Evolutionary conservation across 53 echinoderm and acorn worm genomes (phyloP), one percentile per base, ranked within the genome.

Genomic region (Henricia sp.): DNA sequence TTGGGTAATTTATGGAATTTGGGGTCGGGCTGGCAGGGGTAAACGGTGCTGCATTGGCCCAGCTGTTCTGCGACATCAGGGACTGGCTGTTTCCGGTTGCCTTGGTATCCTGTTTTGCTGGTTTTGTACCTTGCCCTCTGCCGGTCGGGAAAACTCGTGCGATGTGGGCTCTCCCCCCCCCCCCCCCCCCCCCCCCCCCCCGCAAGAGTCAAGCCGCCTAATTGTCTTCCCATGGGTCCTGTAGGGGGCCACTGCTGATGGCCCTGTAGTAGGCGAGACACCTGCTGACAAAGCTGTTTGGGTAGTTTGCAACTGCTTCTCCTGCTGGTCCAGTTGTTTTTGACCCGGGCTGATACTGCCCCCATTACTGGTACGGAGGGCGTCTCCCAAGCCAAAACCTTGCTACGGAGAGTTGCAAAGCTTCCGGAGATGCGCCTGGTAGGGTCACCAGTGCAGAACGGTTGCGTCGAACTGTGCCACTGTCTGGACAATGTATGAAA

Each of bases 81-180:
- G 73, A 2, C 32, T 36, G 52, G 36, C 33, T 33, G 36, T 8
- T 72, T 52, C 14, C 9, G 0, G 11, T 27, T 19, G 21, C 6
- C 53, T 46, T 6, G 13, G 51, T 19, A 1, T 26, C 11, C 14
- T 34, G 35, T 35, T 52, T 0, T 14, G 71, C 16, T 50, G 36
- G 53, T 16, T 36, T 37, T 52, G 16, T 6, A 52, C 16, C 35
- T 17, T 50, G 3, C 12, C 70, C 43, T 70, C 70, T 70, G 0
- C 46, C 28, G 14, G 46, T 29, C 6, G 70, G 71, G 20, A 50
- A 71, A 3, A 71, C 51, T 11, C 71, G 4, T 26, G 50, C 51
- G 17, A 71, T 51, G 50, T 71, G 71, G 30, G 50, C 71, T 1
- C 13, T n/a, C 16, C 71, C 71, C 11, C 71, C 71, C 8, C 71